These are phyloP conservation scores for Cladorhizidae sp. DNA, from an alignment of 37 sponge, comb jelly and placozoan species.

Conservation along the genomic window DNA sequence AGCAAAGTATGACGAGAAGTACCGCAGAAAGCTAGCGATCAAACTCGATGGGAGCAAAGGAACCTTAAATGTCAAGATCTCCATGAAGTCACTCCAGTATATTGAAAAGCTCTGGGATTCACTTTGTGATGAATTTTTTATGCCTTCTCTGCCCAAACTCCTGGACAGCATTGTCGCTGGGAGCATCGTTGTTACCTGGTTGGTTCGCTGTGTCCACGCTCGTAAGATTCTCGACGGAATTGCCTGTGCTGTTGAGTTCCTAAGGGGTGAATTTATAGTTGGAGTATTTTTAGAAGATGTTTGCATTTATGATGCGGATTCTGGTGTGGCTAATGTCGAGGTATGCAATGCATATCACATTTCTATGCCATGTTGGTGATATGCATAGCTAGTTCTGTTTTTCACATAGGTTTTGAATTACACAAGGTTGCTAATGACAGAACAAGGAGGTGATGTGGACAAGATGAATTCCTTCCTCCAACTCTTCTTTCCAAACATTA, in stretches of 20 bases:
- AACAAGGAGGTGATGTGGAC: neutral
- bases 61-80: neutral
- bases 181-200: neutral
- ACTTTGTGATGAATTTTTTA: neutral
- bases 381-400: neutral
- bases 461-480: neutral
- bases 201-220: neutral
- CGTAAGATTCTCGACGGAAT: neutral
- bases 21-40: neutral
- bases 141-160: neutral
- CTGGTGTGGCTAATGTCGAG: neutral
- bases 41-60: neutral
- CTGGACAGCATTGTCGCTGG: conserved; percentile 8
- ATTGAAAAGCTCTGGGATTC: conserved; percentile 12
- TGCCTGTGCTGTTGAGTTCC: neutral
- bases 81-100: neutral
- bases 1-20: neutral
- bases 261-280: neutral
- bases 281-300: neutral
- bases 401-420: neutral
- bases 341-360: neutral
- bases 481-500: neutral
- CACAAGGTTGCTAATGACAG: neutral
- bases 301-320: neutral
- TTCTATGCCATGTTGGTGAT: too few relatives aligned